A percentile compares a stretch with the other conserved stretches of the same genome.
phyloP scores from a whole-genome alignment of 2,797 vertebrate species.

The Crossoptilon crossoptilon region DNA sequence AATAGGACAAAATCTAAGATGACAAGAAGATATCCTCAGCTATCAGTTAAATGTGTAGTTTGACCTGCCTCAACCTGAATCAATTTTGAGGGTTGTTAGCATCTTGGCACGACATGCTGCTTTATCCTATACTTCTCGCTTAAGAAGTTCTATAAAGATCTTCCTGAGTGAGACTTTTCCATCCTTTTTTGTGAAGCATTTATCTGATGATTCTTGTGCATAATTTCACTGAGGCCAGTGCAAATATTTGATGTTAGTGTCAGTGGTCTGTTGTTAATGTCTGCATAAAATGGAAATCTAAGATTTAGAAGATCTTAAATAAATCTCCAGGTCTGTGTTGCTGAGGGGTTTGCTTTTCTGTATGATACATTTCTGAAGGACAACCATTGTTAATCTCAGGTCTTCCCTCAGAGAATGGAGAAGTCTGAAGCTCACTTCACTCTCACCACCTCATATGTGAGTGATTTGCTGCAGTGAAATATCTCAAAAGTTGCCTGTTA shows the following conservation, averaged over 20 bases:
- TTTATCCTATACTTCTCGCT: slow-evolving; percentile 27
- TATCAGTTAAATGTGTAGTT: not conserved
- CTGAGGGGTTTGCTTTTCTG: slow-evolving; percentile 23
- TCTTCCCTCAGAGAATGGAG: not conserved
- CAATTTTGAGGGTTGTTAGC: slow-evolving; percentile 56
- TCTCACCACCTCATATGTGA: not conserved
- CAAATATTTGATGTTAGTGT: slow-evolving; percentile 27
- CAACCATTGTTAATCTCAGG: not conserved
- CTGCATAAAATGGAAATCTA: slow-evolving; percentile 20
- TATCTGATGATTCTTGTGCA: slow-evolving; percentile 7
- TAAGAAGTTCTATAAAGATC: slow-evolving; percentile 30
- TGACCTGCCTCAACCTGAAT: not conserved
- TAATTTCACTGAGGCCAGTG: slow-evolving; percentile 2
- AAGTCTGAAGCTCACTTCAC: not conserved
- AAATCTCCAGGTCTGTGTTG: slow-evolving; percentile 32
- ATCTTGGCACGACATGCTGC: slow-evolving; percentile 1
- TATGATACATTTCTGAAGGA: slow-evolving; percentile 5
- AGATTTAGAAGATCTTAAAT: slow-evolving; percentile 20
- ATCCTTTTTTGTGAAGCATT: slow-evolving; percentile 22
- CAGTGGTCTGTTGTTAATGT: slow-evolving; percentile 15
- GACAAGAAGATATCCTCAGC: not conserved
- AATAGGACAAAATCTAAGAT: not conserved
- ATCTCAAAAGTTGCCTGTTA: not conserved
- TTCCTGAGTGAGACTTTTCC: slow-evolving; percentile 33
- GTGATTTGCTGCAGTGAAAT: not conserved